Conservation (phyloP, 2,888 invertebrate genomes). For the Unio pictorum region DNA sequence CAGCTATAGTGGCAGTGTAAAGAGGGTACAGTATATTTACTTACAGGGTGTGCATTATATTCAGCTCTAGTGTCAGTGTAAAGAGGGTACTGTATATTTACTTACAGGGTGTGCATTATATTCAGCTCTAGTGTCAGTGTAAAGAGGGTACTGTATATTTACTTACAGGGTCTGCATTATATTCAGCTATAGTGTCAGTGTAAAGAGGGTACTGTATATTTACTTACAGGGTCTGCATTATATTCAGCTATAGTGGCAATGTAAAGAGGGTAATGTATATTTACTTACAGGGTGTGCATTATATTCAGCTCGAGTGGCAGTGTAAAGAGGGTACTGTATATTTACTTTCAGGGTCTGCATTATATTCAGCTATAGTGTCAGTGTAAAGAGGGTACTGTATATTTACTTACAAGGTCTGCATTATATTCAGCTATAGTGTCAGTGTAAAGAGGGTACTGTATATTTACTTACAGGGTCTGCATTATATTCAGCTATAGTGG, state of each 20-base stretch:
- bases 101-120: slow-evolving; percentile 79
- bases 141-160: slow-evolving; percentile 89
- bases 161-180: slow-evolving; percentile 80
- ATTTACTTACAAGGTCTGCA: slow-evolving; percentile 76
- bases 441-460: slow-evolving; percentile 97
- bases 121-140: slow-evolving; percentile 95
- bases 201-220: slow-evolving; percentile 92
- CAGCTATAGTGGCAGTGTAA: slow-evolving; percentile 95
- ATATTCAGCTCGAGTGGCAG: slow-evolving; percentile 94
- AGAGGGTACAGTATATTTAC: slow-evolving; percentile 82
- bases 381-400: too few species aligned
- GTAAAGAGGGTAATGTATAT: neutral
- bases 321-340: slow-evolving; percentile 94
- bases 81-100: slow-evolving; percentile 3
- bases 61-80: slow-evolving; percentile 92
- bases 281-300: slow-evolving; percentile 76
- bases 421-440: slow-evolving; percentile 92
- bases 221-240: slow-evolving; percentile 75
- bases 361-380: too few species aligned
- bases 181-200: slow-evolving; percentile 95
- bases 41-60: slow-evolving; percentile 79
- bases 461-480: slow-evolving; percentile 71
- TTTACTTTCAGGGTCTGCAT: too few species aligned
- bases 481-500: slow-evolving; percentile 92
- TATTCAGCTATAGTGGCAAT: slow-evolving; percentile 96